Percentiles rank a stretch among this genome's conserved stretches.
Evolutionary conservation across 37 sponge, comb jelly and placozoan genomes (phyloP).

Genomic region (Dysidea cf. avara): DNA sequence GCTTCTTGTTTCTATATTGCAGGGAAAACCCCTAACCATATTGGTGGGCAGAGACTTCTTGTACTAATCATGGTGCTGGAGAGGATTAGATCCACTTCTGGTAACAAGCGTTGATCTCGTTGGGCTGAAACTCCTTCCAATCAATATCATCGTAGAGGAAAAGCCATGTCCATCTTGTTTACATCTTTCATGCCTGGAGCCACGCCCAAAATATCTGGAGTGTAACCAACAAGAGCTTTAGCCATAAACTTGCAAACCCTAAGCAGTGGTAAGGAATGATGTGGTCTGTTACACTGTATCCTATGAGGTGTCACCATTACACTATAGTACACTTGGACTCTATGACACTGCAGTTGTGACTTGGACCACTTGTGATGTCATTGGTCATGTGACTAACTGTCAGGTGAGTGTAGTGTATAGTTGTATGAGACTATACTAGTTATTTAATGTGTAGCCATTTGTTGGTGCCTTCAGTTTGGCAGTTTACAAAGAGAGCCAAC

Average conservation of each 20-base stretch:
- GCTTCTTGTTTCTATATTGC: no score
- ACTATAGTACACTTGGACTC: slow-evolving; percentile 50
- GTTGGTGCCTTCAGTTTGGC: no score
- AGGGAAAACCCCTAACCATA: slow-evolving; percentile 82
- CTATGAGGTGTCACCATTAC: no score
- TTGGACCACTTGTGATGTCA: no score
- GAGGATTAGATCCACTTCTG: slow-evolving; percentile 63
- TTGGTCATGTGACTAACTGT: slow-evolving; percentile 88
- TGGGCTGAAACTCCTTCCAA: slow-evolving; percentile 97
- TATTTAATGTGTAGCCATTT: no score
- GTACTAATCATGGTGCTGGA: slow-evolving; percentile 61
- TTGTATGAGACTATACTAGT: slow-evolving; percentile 91
- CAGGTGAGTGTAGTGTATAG: slow-evolving; percentile 89
- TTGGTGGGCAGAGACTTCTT: slow-evolving; percentile 94
- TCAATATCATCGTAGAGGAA: slow-evolving; percentile 53
- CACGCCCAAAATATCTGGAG: no score
- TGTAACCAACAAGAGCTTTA: no score
- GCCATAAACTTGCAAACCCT: no score
- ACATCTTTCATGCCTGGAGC: slow-evolving; percentile 36
- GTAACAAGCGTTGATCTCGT: slow-evolving; percentile 78
- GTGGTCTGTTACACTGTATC: no score
- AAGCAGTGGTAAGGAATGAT: no score
- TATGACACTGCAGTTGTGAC: slow-evolving; percentile 98
- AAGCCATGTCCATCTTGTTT: slow-evolving; percentile 19
- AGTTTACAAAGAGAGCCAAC: no score